Evolutionary conservation across 2,888 invertebrate genomes (phyloP).

Genomic region (Nomada ruficornis): DNA sequence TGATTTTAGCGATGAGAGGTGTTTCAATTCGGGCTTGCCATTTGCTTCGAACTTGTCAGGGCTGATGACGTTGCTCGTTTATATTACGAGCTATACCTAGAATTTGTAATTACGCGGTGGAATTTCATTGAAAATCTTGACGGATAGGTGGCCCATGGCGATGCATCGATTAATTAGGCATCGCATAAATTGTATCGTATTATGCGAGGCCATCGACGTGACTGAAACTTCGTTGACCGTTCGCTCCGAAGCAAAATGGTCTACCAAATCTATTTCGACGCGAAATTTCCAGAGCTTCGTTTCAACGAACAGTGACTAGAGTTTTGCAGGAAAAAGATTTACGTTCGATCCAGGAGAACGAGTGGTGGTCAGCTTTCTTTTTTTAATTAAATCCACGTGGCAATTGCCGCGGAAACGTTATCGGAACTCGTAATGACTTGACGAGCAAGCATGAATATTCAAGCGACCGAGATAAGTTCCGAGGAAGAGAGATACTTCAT

Average conservation of each 20-base stretch:
- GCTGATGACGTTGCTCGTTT: neutral
- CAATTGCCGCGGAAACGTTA: conserved; percentile 42
- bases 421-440: conserved; percentile 37
- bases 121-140: conserved; percentile 32
- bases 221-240: conserved; percentile 13
- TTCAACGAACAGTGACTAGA: too few species aligned
- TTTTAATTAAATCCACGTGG: conserved; percentile 31
- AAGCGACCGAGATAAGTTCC: conserved; percentile 51
- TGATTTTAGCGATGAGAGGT: neutral
- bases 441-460: conserved; percentile 59
- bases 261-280: neutral
- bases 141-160: conserved; percentile 30
- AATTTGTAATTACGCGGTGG: conserved; percentile 37
- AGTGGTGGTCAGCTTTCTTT: neutral
- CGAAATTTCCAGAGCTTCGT: neutral
- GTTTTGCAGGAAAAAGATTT: too few species aligned
- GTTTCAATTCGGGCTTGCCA: neutral
- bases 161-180: conserved; percentile 45
- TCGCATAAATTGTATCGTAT: conserved; percentile 46
- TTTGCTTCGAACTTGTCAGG: neutral
- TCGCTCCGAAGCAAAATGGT: neutral
- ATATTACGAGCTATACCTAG: neutral
- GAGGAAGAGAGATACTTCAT: conserved; percentile 38
- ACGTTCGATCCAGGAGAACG: too few species aligned
- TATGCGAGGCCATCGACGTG: conserved; percentile 33